Evolutionary conservation across 35 echinoderm and acorn worm species (phyloP).

Genomic region (Lytechinus pictus): DNA sequence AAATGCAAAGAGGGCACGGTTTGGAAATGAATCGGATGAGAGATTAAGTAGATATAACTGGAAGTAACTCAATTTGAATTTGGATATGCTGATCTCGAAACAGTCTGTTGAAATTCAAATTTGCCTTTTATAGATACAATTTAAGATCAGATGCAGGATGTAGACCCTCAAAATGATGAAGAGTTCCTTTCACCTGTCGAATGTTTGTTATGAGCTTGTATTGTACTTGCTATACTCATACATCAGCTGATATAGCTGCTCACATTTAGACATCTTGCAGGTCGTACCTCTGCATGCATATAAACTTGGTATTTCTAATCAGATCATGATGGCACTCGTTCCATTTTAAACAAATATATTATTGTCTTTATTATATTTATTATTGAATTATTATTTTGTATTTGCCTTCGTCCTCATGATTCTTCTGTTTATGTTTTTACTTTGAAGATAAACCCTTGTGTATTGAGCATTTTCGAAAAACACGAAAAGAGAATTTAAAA

Average conservation of each 20-base stretch:
- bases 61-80: not conserved
- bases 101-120: not conserved
- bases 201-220: not conserved
- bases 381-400: conserved; percentile 20
- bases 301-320: not conserved
- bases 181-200: not conserved
- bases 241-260: not conserved
- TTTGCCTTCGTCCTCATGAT: conserved; percentile 25
- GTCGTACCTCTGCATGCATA: not conserved
- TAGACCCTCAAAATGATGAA: not conserved
- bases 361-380: not conserved
- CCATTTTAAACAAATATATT: conserved; percentile 15
- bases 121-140: not conserved
- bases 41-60: not conserved
- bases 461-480: conserved; percentile 27
- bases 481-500: conserved; percentile 15
- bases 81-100: not conserved
- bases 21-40: not conserved
- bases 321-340: not conserved
- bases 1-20: not conserved
- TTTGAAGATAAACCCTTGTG: conserved; percentile 39
- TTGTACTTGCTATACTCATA: not conserved
- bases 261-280: not conserved
- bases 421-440: conserved; percentile 21
- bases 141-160: not conserved